Evolutionary conservation across 2,888 invertebrate genomes (phyloP).

Genomic region (Ectemnius lituratus): DNA sequence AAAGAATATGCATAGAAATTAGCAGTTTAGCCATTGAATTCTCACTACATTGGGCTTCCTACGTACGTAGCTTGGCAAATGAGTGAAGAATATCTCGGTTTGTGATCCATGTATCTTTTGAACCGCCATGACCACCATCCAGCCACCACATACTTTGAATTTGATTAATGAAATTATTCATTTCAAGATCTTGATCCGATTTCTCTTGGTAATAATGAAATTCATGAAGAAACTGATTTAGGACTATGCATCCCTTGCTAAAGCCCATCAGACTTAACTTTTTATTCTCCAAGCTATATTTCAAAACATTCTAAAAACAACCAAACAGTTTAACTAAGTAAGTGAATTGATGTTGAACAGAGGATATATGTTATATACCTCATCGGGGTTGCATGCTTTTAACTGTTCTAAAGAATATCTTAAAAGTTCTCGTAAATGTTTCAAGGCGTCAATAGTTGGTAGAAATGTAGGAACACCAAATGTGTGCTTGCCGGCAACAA

Average conservation of each 20-base stretch:
- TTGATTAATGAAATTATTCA: slow-evolving; percentile 82
- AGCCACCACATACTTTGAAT: slow-evolving; percentile 92
- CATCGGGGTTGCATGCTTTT: slow-evolving; percentile 17
- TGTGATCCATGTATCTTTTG: slow-evolving; percentile 93
- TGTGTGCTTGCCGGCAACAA: slow-evolving; percentile 84
- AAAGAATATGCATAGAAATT: not conserved
- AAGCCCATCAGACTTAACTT: slow-evolving; percentile 83
- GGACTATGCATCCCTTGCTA: slow-evolving; percentile 95
- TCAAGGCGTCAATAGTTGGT: slow-evolving; percentile 85
- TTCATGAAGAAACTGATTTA: slow-evolving; percentile 94
- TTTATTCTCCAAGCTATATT: slow-evolving; percentile 22
- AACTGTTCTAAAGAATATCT: slow-evolving; percentile 37
- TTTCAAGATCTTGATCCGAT: slow-evolving; percentile 82
- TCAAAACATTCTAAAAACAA: slow-evolving; percentile 29
- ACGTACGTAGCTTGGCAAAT: slow-evolving; percentile 84
- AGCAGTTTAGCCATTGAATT: not conserved
- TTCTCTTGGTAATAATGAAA: slow-evolving; percentile 86
- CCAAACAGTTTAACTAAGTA: slow-evolving; percentile 4
- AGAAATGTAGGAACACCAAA: slow-evolving; percentile 90
- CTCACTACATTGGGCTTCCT: slow-evolving; percentile 3
- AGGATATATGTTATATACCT: slow-evolving; percentile 10
- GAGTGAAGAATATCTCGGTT: slow-evolving; percentile 86
- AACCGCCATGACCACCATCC: slow-evolving; percentile 94
- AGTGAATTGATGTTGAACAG: not conserved
- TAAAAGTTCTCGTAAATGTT: slow-evolving; percentile 83